These are phyloP conservation scores for Stratiolaelaps scimitus DNA, from an alignment of 1,140 invertebrate genomes.

Conservation along the genomic window DNA sequence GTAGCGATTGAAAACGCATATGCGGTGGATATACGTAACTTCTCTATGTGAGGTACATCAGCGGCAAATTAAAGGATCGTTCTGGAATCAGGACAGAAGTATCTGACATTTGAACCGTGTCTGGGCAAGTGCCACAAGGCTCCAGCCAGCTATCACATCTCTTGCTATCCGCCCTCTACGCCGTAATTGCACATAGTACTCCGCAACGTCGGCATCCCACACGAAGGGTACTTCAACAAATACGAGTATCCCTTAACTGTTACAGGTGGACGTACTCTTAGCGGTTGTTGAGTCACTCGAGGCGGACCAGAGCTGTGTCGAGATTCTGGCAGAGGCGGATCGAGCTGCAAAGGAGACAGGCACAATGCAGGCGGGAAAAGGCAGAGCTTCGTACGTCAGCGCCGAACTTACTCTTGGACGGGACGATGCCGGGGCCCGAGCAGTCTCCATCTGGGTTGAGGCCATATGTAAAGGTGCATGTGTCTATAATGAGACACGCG, in stretches of 20 bases:
- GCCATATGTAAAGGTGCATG: conserved; percentile 37
- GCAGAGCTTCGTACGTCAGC: conserved; percentile 44
- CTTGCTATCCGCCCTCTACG: too few species aligned
- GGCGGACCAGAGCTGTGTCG: conserved; percentile 3
- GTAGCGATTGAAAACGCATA: too few species aligned
- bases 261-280: neutral
- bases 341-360: conserved; percentile 45
- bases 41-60: too few species aligned
- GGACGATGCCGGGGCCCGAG: conserved; percentile 44
- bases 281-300: conserved; percentile 10
- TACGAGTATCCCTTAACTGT: conserved; percentile 21
- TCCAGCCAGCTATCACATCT: too few species aligned
- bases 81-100: too few species aligned
- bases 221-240: neutral
- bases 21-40: too few species aligned
- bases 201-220: neutral
- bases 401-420: conserved; percentile 36
- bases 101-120: too few species aligned
- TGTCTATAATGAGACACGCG: conserved; percentile 13
- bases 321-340: conserved; percentile 35
- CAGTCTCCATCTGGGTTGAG: conserved; percentile 41
- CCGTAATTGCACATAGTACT: conserved; percentile 23
- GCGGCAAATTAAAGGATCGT: too few species aligned
- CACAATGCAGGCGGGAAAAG: conserved; percentile 47
- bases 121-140: too few species aligned